phyloP scores from a whole-genome alignment of 2,797 vertebrate genomes.

The Allobates femoralis region DNA sequence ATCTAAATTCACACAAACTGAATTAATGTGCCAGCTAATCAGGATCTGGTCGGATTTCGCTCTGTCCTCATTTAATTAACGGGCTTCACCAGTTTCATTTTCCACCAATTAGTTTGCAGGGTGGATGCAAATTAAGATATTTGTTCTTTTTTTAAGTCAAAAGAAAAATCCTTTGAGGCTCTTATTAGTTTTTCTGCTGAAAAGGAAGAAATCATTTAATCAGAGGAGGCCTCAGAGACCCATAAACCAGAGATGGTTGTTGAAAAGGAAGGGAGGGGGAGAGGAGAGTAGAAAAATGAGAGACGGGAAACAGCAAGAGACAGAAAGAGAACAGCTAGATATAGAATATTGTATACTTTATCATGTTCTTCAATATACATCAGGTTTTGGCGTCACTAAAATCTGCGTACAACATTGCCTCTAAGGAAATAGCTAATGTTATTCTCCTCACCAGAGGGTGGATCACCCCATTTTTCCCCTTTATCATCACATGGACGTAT shows the following conservation, averaged over 20 bases:
- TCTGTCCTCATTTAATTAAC: conserved; percentile 65
- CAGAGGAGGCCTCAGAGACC: conserved; percentile 62
- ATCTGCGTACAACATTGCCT: background rate
- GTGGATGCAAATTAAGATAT: conserved; percentile 81
- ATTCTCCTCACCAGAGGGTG: no score
- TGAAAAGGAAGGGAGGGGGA: conserved; percentile 23
- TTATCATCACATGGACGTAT: no score
- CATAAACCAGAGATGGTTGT: conserved; percentile 42
- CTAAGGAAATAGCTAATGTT: no score
- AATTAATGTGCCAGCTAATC: conserved; percentile 64
- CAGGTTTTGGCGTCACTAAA: background rate
- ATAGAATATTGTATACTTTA: conserved; percentile 6
- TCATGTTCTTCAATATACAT: background rate
- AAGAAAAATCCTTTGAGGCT: conserved; percentile 78
- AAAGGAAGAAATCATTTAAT: conserved; percentile 70
- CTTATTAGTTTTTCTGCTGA: conserved; percentile 72
- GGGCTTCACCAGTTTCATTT: conserved; percentile 80
- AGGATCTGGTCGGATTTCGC: conserved; percentile 60
- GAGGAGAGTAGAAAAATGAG: conserved; percentile 22
- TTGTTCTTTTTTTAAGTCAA: conserved; percentile 72
- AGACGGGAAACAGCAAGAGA: conserved; percentile 8
- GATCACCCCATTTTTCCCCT: no score
- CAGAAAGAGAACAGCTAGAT: background rate
- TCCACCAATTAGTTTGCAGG: conserved; percentile 83
- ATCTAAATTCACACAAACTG: conserved; percentile 59